phyloP scores from a whole-genome alignment of 2,113 vertebrate genomes.

The Scytalopus superciliaris region DNA sequence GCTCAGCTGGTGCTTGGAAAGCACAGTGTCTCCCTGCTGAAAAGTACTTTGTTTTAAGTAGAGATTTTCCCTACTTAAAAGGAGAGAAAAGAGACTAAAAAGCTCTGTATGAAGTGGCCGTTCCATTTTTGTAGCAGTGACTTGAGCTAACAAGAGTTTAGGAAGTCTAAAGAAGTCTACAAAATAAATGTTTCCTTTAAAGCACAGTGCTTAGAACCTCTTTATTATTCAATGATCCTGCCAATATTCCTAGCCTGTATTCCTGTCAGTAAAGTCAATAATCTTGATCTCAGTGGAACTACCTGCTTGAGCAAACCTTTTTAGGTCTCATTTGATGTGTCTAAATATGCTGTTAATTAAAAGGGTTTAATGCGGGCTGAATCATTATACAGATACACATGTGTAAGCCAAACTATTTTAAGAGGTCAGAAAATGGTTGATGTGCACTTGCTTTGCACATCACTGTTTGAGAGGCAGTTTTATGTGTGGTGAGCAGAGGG shows the following conservation, averaged over 20 bases:
- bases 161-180: neutral
- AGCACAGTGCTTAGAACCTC: neutral
- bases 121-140: neutral
- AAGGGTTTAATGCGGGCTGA: neutral
- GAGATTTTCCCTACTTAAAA: neutral
- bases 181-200: neutral
- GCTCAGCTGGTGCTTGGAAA: neutral
- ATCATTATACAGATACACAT: neutral
- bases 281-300: neutral
- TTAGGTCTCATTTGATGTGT: neutral
- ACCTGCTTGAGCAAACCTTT: neutral
- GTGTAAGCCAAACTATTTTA: neutral
- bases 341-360: rapidly evolving
- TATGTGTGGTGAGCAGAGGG: neutral
- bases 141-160: neutral
- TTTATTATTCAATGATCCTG: neutral
- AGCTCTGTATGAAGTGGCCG: neutral
- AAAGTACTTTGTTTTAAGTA: neutral
- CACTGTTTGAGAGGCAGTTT: neutral
- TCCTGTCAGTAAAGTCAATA: neutral
- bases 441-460: neutral
- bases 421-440: neutral
- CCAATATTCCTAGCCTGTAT: neutral
- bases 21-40: neutral
- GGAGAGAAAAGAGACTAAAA: neutral